Evolutionary conservation across 2,888 invertebrate species (phyloP).

Genomic region (Stenurella melanura): DNA sequence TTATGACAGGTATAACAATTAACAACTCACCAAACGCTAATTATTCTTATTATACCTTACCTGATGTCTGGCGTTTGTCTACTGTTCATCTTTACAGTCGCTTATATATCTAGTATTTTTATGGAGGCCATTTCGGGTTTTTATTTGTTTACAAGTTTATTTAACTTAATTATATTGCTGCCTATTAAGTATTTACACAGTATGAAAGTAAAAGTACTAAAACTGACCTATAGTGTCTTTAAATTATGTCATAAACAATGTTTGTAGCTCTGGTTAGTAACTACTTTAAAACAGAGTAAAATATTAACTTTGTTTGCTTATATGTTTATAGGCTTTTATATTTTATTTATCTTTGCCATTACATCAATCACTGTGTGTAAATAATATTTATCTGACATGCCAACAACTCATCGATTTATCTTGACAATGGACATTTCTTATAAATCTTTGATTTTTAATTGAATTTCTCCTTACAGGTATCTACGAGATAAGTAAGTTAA

Average conservation of each 20-base stretch:
- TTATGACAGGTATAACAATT: constrained; percentile 69
- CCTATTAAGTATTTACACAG: constrained; percentile 71
- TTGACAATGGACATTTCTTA: background rate
- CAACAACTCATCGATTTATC: constrained; percentile 20
- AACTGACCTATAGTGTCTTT: constrained; percentile 70
- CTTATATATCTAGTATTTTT: constrained; percentile 62
- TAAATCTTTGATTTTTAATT: background rate
- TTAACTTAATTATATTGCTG: constrained; percentile 71
- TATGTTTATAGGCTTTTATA: constrained; percentile 64
- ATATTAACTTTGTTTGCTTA: constrained; percentile 68
- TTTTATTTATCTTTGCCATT: constrained; percentile 63
- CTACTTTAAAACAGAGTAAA: constrained; percentile 70
- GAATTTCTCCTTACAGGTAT: background rate
- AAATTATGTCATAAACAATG: constrained; percentile 71
- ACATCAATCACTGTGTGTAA: constrained; percentile 60
- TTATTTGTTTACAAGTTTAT: constrained; percentile 72
- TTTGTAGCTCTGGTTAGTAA: constrained; percentile 72
- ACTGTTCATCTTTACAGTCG: constrained; percentile 58
- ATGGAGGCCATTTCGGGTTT: constrained; percentile 68
- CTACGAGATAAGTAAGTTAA: background rate
- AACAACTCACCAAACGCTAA: constrained; percentile 67
- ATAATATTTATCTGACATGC: constrained; percentile 49
- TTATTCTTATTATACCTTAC: constrained; percentile 65
- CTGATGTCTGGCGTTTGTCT: constrained; percentile 58
- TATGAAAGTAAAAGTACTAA: constrained; percentile 71